Percentiles rank a stretch among this genome's conserved stretches.
These are phyloP conservation scores for Xanthia icteritia DNA, from an alignment of 2,888 invertebrate genomes.

Conservation along the genomic window DNA sequence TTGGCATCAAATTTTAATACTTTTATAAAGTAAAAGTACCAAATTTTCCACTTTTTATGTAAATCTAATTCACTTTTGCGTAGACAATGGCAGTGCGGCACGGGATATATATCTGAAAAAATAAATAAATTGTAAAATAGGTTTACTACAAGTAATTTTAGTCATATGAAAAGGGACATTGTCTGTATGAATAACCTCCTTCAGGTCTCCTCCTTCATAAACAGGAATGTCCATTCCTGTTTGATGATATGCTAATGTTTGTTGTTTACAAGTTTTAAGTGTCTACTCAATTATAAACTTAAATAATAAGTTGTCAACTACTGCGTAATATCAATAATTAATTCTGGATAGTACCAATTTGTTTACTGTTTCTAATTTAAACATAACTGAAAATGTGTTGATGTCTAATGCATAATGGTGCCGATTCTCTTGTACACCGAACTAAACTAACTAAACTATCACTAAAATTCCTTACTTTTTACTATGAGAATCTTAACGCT, in stretches of 20 bases:
- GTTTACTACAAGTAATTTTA: constrained; percentile 24
- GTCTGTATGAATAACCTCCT: no score
- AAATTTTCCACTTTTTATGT: constrained; percentile 33
- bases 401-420: not conserved
- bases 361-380: not conserved
- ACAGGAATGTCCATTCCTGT: no score
- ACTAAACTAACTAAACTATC: no score
- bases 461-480: no score
- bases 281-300: not conserved
- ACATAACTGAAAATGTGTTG: not conserved
- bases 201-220: no score
- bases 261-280: constrained; percentile 14
- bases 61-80: constrained; percentile 77
- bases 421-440: no score
- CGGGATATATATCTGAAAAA: constrained; percentile 93
- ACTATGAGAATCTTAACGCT: no score
- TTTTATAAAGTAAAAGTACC: constrained; percentile 54
- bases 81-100: constrained; percentile 93
- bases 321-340: not conserved
- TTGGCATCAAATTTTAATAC: constrained; percentile 42
- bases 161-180: constrained; percentile 14
- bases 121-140: not conserved
- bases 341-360: not conserved
- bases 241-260: constrained; percentile 3
- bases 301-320: not conserved